Base-by-base conservation (phyloP, 2,888 invertebrate species). In the Phorcus lineatus region DNA sequence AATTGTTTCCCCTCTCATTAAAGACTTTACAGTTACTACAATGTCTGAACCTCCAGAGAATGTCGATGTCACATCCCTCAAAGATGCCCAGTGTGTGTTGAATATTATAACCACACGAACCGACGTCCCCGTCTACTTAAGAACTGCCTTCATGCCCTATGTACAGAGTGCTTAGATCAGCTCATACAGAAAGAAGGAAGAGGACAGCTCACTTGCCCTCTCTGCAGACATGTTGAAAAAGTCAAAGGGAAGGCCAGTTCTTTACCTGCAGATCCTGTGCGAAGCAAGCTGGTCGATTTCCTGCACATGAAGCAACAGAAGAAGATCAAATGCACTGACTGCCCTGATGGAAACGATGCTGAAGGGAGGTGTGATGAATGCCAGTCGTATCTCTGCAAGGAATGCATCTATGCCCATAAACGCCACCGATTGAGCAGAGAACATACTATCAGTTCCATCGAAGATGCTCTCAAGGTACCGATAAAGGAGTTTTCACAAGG, bases 41-140 rank as follows among this genome's bases (percentile, higher is more conserved):
- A 67, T 67, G 67, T 67, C 67, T 4, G 67, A 67, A 67, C 28
- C 67, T 3, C 28, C 24, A n/a, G 67, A 11, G 16, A 67, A 24
- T 6, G 31, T 67, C 0, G 67, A 67, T 28, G 31, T 67, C 13
- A 16, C 28, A 28, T 24, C 28, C 36, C 67, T 67, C 3, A 67
- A 67, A n/a, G 31, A 67, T 67, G 67, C 11, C 31, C 67, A 1
- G 67, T 67, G 24, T 67, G 67, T 67, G 24, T 67, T 1, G 67
- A 67, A 67, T 31, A 67, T 28, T 67, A 28, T 28, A 67, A 67
- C 67, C 67, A 67, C 28, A 67, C 67, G 16, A 31, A 67, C 36
- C 67, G 67, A 7, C 67, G 67, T 31, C 67, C 67, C 9, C 67
- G 31, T 36, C 67, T 67, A 24, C 67, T 67, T n/a, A 24, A 67